Evolutionary conservation across 2,113 vertebrate genomes (phyloP).

Genomic region (Holacanthus passer): DNA sequence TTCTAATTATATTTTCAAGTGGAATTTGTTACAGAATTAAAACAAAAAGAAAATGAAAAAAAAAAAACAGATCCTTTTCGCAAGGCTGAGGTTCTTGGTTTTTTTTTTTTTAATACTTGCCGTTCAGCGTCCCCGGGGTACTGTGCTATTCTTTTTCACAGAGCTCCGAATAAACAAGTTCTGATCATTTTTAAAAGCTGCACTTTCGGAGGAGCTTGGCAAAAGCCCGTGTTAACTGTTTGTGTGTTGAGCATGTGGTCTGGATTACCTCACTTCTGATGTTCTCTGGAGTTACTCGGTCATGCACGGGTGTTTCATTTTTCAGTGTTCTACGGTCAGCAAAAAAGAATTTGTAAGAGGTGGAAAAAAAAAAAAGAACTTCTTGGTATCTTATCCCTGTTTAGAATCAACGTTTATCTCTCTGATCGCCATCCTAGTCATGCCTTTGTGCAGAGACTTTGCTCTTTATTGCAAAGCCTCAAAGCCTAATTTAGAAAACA

Average conservation of each 20-base stretch:
- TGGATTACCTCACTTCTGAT: constrained; percentile 89
- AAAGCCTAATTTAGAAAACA: constrained; percentile 73
- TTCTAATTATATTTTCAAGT: constrained; percentile 99
- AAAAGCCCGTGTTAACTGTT: constrained; percentile 92
- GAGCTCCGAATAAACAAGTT: constrained; percentile 96
- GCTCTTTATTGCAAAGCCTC: constrained; percentile 69
- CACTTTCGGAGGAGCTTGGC: constrained; percentile 90
- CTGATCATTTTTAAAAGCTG: constrained; percentile 84
- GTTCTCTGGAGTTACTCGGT: constrained; percentile 84
- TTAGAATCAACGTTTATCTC: constrained; percentile 67
- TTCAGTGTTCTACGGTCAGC: constrained; percentile 61
- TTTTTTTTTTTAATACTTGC: constrained; percentile 88
- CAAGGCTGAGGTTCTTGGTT: constrained; percentile 87
- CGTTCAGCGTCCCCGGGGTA: constrained; percentile 90
- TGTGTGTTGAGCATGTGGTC: constrained; percentile 94
- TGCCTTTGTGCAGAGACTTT: constrained; percentile 46
- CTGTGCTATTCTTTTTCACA: constrained; percentile 91
- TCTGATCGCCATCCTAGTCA: constrained; percentile 42
- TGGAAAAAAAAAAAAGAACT: constrained; percentile 29
- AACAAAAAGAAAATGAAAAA: constrained; percentile 87
- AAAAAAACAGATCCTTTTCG: constrained; percentile 74
- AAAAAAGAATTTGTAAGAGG: constrained; percentile 55
- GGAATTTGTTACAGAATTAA: constrained; percentile 93
- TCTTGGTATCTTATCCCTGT: constrained; percentile 52
- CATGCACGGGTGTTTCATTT: constrained; percentile 79